Base-by-base conservation (phyloP, 2,888 invertebrate genomes). In the Drosophila cognata region DNA sequence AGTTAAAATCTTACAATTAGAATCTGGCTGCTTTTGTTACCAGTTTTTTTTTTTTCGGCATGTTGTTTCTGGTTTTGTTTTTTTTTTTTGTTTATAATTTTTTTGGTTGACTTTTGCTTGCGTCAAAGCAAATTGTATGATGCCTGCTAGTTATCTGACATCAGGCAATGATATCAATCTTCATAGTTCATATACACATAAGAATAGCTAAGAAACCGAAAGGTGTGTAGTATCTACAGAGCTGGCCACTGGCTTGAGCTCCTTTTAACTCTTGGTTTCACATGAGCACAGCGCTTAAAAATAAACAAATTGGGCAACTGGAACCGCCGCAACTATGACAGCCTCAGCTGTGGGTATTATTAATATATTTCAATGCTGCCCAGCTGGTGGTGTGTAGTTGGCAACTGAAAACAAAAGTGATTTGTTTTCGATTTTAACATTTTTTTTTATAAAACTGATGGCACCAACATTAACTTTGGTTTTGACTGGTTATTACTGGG, bases 401-500 rank as follows among this genome's bases (percentile, higher is more conserved):
- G 60, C 60, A 41, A 71, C 79, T 71, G 85, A 85, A 85, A 89
- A 89, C 80, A 85, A 85, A 82, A 89, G 87, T 85, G 88, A 84
- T 84, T 89, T 86, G 84, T 73, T 82, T 79, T 77, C 65, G 71
- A 53, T 59, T 74, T 69, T 58, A 53, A 63, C 58, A 11, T 48
- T 60, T 52, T 55, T 77, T 46, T 64, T 62, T 35, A 52, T 53
- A 62, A 43, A 57, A 31, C 38, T 60, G 62, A 68, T 83, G 74
- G 71, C 74, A 82, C 66, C 57, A 60, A 67, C 57, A 57, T 64
- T 63, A 71, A 71, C 66, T 59, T 46, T 21, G 55, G 86, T 79
- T 88, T 74, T 25, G 60, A 64, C 56, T 62, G 38, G 61, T 63
- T 88, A 79, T 88, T 69, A 79, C 55, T 46, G 36, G 65, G 61